These are phyloP conservation scores for Trissoscelio sp. DNA, from an alignment of 2,888 invertebrate genomes.

Conservation along the genomic window DNA sequence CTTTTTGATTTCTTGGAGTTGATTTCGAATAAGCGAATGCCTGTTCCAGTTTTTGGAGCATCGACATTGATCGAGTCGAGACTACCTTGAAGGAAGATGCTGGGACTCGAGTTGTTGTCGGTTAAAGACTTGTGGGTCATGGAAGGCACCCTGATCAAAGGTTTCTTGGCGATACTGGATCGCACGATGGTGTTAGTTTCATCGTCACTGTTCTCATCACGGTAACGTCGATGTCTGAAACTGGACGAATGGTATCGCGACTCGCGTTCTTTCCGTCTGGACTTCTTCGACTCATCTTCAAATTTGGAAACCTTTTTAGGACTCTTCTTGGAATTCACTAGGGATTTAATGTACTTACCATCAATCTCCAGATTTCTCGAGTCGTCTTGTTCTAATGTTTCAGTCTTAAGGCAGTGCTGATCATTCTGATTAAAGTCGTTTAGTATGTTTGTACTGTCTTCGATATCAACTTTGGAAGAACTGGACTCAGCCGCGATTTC, in stretches of 20 bases:
- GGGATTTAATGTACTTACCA: constrained; percentile 80
- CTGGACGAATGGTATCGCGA: constrained; percentile 40
- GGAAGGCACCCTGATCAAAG: constrained; percentile 56
- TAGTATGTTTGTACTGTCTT: constrained; percentile 47
- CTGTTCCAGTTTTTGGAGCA: constrained; percentile 58
- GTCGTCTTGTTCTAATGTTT: constrained; percentile 60
- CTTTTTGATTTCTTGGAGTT: constrained; percentile 81
- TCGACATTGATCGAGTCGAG: constrained; percentile 76
- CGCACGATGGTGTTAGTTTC: constrained; percentile 61
- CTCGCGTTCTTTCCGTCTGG: constrained; percentile 34
- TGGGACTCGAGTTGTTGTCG: constrained; percentile 45
- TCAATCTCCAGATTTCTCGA: constrained; percentile 76
- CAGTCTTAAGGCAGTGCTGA: constrained; percentile 66
- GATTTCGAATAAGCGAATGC: constrained; percentile 63
- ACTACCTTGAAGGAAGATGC: constrained; percentile 74
- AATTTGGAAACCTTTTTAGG: constrained; percentile 72
- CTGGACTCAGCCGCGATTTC: background rate
- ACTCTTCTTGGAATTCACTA: constrained; percentile 79
- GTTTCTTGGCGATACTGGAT: constrained; percentile 68
- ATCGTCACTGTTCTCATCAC: constrained; percentile 52
- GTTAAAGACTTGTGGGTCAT: constrained; percentile 25
- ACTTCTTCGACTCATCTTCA: constrained; percentile 36
- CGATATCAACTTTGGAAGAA: constrained; percentile 44
- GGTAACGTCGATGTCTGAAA: constrained; percentile 42
- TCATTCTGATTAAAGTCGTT: constrained; percentile 29